Evolutionary conservation across 2,113 vertebrate genomes (phyloP).

Genomic region (Rattus norvegicus): DNA sequence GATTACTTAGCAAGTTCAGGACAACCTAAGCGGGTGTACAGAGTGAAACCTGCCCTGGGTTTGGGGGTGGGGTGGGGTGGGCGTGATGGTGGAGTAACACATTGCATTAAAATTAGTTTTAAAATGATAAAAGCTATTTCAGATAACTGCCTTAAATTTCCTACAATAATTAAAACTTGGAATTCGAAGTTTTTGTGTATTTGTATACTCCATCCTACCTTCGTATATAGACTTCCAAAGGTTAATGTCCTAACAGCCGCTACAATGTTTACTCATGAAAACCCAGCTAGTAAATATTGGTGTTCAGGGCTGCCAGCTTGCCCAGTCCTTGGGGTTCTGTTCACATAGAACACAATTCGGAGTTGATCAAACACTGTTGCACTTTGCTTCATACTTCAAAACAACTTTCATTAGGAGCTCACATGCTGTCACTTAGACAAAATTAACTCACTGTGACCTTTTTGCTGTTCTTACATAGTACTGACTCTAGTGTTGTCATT

Average conservation of each 20-base stretch:
- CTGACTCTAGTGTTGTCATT: constrained; percentile 42
- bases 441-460: constrained; percentile 55
- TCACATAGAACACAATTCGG: constrained; percentile 37
- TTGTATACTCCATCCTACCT: constrained; percentile 18
- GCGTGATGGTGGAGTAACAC: background rate
- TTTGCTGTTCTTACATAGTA: background rate
- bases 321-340: background rate
- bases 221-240: constrained; percentile 23
- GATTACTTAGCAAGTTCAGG: background rate
- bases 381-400: constrained; percentile 60
- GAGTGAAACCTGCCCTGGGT: background rate
- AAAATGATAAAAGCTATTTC: constrained; percentile 3
- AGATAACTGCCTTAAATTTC: background rate
- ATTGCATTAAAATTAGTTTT: background rate
- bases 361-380: constrained; percentile 29
- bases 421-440: constrained; percentile 46
- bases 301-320: constrained; percentile 25
- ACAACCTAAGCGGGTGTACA: background rate
- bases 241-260: background rate
- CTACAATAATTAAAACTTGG: constrained; percentile 10
- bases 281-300: background rate
- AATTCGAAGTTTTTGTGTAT: constrained; percentile 36
- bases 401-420: constrained; percentile 53
- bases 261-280: constrained; percentile 18
- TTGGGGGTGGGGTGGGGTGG: too few species aligned